Evolutionary conservation across 1,140 invertebrate species (phyloP).

Genomic region (Pseudobourletiella spinata): DNA sequence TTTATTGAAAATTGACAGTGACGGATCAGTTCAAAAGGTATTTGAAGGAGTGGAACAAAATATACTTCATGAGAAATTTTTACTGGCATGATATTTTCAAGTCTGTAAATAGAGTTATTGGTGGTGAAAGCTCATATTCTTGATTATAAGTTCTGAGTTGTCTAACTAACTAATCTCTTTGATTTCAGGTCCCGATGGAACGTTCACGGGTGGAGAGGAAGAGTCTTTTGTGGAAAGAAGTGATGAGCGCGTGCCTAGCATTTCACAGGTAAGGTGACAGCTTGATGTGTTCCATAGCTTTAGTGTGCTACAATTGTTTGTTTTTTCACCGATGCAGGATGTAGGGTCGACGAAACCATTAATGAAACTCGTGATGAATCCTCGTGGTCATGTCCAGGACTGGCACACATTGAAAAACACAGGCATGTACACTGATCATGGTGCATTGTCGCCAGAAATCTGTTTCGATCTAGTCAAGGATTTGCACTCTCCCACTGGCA

Average conservation of each 20-base stretch:
- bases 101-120: too few relatives aligned
- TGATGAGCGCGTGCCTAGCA: constrained; percentile 16
- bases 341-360: constrained; percentile 50
- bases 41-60: too few relatives aligned
- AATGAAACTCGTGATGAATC: constrained; percentile 69
- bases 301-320: too few relatives aligned
- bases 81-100: too few relatives aligned
- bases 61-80: too few relatives aligned
- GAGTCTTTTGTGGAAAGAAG: constrained; percentile 30
- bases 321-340: constrained; percentile 11
- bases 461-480: constrained; percentile 65
- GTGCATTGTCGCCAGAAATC: constrained; percentile 53
- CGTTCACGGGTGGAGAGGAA: constrained; percentile 33
- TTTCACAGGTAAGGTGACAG: constrained; percentile 20
- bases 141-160: too few relatives aligned
- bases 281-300: too few relatives aligned
- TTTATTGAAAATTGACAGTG: too few relatives aligned
- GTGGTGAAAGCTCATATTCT: too few relatives aligned
- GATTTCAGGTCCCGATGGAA: constrained; percentile 33
- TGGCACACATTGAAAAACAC: constrained; percentile 49
- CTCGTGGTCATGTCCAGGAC: constrained; percentile 62
- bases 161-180: too few relatives aligned
- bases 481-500: constrained; percentile 63
- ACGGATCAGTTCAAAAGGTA: too few relatives aligned
- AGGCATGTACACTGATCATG: constrained; percentile 51